Base-by-base conservation (phyloP, 1,140 invertebrate genomes). In the Saxidomus purpurata region DNA sequence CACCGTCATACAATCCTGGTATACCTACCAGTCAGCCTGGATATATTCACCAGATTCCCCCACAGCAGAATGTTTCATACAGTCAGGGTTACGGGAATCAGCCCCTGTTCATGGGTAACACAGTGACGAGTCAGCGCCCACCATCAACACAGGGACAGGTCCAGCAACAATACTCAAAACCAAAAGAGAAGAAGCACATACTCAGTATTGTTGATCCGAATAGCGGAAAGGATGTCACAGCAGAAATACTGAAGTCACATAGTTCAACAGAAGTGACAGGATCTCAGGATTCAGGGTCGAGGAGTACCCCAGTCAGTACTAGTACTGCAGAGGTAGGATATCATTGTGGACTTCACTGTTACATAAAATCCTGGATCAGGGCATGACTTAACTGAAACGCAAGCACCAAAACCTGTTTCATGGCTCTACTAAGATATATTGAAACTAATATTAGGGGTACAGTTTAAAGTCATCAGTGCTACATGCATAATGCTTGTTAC, bases 151-250 rank as follows among this genome's bases (percentile, higher is more conserved):
- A 87, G 19, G 69, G 52, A 47, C 79, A 71, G 61, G 11, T 59
- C 0, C 52, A 43, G 28, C 49, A 36, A 55, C 77, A 81, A 47
- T 55, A 89, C 17, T 15, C 52, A 17, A 43, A 47, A 63, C 59
- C 59, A 17, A 84, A 77, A 77, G 28, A 80, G 40, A 92, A 91
- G 71, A 90, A 89, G 74, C 89, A 90, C 47, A 88, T 89, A 22
- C 59, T 94, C 15, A 77, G 77, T 40, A 94, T 94, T 69, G 83
- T 91, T 61, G 93, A 94, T 86, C 94, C 94, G 34, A 92, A 90
- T 74, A 92, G 93, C 0, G 90, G 90, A 8, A 89, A 90, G 55
- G 92, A 94, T 67, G 88, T 94, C 0, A 92, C 92, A 74, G 92
- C 90, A 63, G 92, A 93, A 67, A 89, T 93, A 67, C 52, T 87